Evolutionary conservation across 2,113 vertebrate species (phyloP).

Genomic region (Shinisaurus crocodilurus): DNA sequence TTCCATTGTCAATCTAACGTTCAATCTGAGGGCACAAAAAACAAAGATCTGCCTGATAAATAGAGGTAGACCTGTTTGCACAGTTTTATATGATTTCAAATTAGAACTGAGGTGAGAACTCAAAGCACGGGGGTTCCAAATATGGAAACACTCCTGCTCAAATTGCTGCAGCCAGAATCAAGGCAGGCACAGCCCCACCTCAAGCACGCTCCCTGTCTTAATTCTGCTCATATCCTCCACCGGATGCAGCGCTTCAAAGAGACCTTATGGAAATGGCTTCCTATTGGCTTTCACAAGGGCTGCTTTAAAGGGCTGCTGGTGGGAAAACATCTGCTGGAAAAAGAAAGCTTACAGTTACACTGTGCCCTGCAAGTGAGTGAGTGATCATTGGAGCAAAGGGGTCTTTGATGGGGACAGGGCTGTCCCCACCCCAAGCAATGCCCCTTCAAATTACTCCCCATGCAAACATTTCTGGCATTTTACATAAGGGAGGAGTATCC

Average conservation of each 20-base stretch:
- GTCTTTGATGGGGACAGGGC: background rate
- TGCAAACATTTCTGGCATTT: background rate
- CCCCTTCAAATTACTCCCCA: background rate
- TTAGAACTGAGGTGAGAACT: background rate
- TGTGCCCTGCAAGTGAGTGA: background rate
- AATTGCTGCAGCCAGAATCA: background rate
- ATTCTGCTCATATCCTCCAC: background rate
- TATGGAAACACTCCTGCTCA: background rate
- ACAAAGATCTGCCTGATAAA: background rate
- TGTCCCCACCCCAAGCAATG: background rate
- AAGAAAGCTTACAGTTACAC: background rate
- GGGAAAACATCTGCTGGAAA: background rate
- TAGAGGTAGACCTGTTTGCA: background rate
- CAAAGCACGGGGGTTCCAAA: background rate
- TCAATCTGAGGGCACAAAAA: background rate
- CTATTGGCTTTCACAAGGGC: too few relatives aligned
- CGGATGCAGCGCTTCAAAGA: background rate
- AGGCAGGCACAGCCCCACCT: background rate
- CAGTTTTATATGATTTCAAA: background rate
- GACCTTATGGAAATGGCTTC: background rate
- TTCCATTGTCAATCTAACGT: background rate
- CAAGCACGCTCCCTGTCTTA: background rate
- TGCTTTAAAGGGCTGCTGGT: background rate
- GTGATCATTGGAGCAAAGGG: background rate
- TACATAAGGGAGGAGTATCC: background rate